A percentile compares a stretch with the other conserved stretches of the same genome.
Conservation (phyloP, 2,797 vertebrate genomes). For the Threskiornis aethiopicus region DNA sequence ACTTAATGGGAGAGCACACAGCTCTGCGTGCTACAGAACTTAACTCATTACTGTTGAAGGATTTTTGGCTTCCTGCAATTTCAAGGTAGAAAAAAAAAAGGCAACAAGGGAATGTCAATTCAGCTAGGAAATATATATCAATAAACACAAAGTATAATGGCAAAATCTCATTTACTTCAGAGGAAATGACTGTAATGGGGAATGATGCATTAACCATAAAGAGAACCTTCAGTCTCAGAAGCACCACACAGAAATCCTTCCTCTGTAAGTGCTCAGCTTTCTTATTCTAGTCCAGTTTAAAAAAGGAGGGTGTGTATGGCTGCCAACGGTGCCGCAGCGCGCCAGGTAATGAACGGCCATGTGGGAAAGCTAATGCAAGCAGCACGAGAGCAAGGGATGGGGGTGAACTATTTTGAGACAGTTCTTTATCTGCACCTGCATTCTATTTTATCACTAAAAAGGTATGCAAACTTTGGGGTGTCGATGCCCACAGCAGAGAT, state of each 20-base stretch:
- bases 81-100: not conserved
- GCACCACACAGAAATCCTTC: not conserved
- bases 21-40: not conserved
- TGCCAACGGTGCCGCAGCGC: not conserved
- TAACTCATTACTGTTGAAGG: not conserved
- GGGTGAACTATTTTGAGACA: not conserved
- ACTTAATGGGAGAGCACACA: not conserved
- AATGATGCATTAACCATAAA: conserved; percentile 37
- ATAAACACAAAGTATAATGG: conserved; percentile 54
- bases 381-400: not conserved
- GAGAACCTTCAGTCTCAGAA: conserved; percentile 3
- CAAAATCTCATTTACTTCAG: conserved; percentile 45
- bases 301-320: not conserved
- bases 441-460: not conserved
- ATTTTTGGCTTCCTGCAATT: not conserved
- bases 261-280: not conserved
- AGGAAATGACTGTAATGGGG: conserved; percentile 66
- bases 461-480: not conserved
- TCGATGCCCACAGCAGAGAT: not conserved
- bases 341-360: rapidly evolving
- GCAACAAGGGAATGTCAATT: not conserved
- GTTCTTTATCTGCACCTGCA: not conserved
- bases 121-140: conserved; percentile 5
- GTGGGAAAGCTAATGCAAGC: not conserved
- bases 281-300: not conserved